Conservation (phyloP, 2,888 invertebrate genomes). For the Athalia circularis region DNA sequence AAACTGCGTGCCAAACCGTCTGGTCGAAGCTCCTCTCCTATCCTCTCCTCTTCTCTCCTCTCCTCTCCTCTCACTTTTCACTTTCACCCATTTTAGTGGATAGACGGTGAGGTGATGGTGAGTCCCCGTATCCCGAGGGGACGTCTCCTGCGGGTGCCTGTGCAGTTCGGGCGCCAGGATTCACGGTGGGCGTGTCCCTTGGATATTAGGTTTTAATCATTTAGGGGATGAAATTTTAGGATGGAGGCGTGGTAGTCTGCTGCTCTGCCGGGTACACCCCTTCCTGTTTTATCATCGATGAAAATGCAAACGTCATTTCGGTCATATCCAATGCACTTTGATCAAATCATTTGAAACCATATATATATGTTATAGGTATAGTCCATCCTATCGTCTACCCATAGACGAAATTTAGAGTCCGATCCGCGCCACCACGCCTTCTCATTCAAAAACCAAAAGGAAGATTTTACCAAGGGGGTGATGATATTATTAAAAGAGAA, state of each 20-base stretch:
- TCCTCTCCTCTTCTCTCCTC: conserved; percentile 15
- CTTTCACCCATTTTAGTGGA: conserved; percentile 15
- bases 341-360: conserved; percentile 35
- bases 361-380: too few species aligned
- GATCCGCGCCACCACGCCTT: too few species aligned
- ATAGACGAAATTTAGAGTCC: too few species aligned
- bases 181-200: conserved; percentile 70
- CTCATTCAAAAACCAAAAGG: too few species aligned
- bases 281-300: conserved; percentile 64
- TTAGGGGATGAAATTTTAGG: conserved; percentile 72
- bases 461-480: too few species aligned
- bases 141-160: conserved; percentile 39
- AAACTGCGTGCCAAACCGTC: conserved; percentile 54
- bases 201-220: conserved; percentile 74
- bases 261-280: conserved; percentile 71
- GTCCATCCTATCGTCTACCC: too few species aligned
- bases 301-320: conserved; percentile 41
- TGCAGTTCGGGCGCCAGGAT: conserved; percentile 28
- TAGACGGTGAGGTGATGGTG: conserved; percentile 36
- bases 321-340: conserved; percentile 28
- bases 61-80: conserved; percentile 20
- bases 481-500: too few species aligned
- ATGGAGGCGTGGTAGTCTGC: conserved; percentile 73
- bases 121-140: conserved; percentile 40
- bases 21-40: conserved; percentile 26